Percentiles rank a stretch among this genome's conserved stretches.
Conservation (phyloP, 1,140 invertebrate species). For the Drosophila sturtevanti region DNA sequence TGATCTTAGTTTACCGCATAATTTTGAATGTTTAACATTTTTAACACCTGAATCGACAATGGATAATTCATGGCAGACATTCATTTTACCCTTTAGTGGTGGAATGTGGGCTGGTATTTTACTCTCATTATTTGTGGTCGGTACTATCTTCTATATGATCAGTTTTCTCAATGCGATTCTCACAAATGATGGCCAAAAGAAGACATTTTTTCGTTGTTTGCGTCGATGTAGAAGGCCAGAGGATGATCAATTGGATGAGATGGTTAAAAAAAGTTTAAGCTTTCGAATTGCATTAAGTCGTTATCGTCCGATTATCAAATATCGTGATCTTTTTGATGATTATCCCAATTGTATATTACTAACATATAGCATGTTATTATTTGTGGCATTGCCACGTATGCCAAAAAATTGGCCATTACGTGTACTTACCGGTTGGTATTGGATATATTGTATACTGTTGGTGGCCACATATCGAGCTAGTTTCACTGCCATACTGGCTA, state of each 20-base stretch:
- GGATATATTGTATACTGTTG: slow-evolving; percentile 91
- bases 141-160: slow-evolving; percentile 69
- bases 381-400: slow-evolving; percentile 89
- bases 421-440: slow-evolving; percentile 92
- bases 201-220: slow-evolving; percentile 47
- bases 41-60: slow-evolving; percentile 90
- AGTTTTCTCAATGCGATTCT: slow-evolving; percentile 65
- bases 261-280: slow-evolving; percentile 34
- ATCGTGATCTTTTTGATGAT: slow-evolving; percentile 86
- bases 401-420: slow-evolving; percentile 90
- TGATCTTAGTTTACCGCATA: slow-evolving; percentile 91
- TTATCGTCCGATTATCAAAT: slow-evolving; percentile 7
- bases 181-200: neutral
- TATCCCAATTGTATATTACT: slow-evolving; percentile 89
- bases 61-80: slow-evolving; percentile 92
- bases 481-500: slow-evolving; percentile 91
- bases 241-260: neutral
- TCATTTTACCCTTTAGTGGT: slow-evolving; percentile 89
- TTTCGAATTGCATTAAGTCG: slow-evolving; percentile 59
- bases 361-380: slow-evolving; percentile 90
- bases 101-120: slow-evolving; percentile 77
- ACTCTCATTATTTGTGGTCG: slow-evolving; percentile 70
- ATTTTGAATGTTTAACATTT: slow-evolving; percentile 91
- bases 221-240: neutral
- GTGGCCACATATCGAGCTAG: slow-evolving; percentile 91